Percentiles rank a stretch among this genome's conserved stretches.
Conservation (phyloP, 2,888 invertebrate genomes). For the Hirudinaria manillensis region DNA sequence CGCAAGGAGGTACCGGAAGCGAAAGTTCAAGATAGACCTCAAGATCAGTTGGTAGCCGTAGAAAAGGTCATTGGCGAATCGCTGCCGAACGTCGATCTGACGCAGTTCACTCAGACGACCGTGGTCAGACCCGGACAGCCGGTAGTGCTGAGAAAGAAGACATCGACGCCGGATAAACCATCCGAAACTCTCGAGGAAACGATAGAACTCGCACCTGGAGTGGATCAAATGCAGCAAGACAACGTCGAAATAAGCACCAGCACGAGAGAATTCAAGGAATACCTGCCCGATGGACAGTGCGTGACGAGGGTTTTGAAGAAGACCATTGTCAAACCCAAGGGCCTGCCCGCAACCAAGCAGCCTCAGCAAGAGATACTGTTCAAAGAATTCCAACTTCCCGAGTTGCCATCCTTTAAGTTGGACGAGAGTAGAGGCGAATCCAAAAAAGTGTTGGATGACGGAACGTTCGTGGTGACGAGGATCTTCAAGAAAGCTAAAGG, state of each 20-base stretch:
- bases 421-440: background rate
- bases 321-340: conserved; percentile 7
- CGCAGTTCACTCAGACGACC: background rate
- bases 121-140: background rate
- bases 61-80: background rate
- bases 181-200: conserved; percentile 21
- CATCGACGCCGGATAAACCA: background rate
- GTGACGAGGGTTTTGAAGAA: background rate
- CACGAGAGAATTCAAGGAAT: conserved; percentile 12
- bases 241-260: background rate
- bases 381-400: conserved; percentile 5
- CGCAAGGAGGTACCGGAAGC: background rate
- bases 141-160: background rate
- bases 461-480: conserved; percentile 3
- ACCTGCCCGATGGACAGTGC: background rate
- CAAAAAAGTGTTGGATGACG: conserved; percentile 3
- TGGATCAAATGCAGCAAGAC: background rate
- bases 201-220: background rate
- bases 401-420: conserved; percentile 17
- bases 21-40: background rate
- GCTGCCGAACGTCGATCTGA: background rate
- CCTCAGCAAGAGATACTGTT: conserved; percentile 12
- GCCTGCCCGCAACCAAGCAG: background rate
- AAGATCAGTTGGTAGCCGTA: background rate
- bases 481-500: conserved; percentile 18